Base-by-base conservation (phyloP, 92 coral and sea anemone species). In the Paragorgia papillata region DNA sequence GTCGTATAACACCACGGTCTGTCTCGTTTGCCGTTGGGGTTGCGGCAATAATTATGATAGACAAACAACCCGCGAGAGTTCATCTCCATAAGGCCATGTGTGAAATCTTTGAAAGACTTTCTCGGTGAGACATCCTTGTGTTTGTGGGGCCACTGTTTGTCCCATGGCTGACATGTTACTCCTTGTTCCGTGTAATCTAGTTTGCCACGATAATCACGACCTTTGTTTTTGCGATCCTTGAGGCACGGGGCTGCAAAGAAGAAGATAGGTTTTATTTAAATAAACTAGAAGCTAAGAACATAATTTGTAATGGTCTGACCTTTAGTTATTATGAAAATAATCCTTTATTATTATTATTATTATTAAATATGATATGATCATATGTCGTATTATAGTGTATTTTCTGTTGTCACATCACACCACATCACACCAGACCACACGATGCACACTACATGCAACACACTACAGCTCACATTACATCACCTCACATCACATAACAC, bases 1-100 rank as follows among this genome's bases (percentile, higher is more conserved):
- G 97, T 93, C 9, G 97, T 93, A 62, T 88, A 93, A 49, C 97
- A 93, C 97, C 97, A 93, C 0, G 97, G 97, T 4, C 97, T 86
- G 0, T 80, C 71, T 46, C 88, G 85, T 57, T 82, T 82, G 14
- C 97, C 97, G 25, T 80, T 46, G 15, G 97, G 97, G 71, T 93
- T 93, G 18, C 97, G 86, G 71, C 97, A 93, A 43, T 88, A 88
- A 80, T 89, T 93, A 82, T 93, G 97, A 32, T 71, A 71, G 37
- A 37, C 22, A 43, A 35, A 71, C 13, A 20, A 0, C 8, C 21
- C 59, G 6, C 50, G 46, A 17, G 3, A 30, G 13, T 71, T 34
- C n/a, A 0, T 71, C 17, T 51, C 81, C 39, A 96, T 91, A 9
- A 93, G 73, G 20, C 97, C 97, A 18, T 81, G 73, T 50, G 56